Conservation (phyloP, 1,140 invertebrate genomes). For the Gonatopus flavifemur region DNA sequence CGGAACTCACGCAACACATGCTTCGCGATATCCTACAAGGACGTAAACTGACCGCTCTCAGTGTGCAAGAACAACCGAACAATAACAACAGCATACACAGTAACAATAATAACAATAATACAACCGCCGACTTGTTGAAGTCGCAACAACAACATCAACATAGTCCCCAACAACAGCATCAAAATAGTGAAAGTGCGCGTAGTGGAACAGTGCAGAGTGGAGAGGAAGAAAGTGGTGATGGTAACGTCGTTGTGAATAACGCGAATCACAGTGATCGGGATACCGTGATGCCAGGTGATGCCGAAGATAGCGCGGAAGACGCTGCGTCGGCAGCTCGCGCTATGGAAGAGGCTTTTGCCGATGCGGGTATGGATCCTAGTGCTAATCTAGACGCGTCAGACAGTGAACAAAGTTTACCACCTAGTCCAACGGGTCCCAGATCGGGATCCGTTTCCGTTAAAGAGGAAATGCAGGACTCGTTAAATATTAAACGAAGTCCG, state of each 20-base stretch:
- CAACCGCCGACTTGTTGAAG: constrained; percentile 48
- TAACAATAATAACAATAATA: constrained; percentile 60
- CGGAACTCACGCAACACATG: constrained; percentile 79
- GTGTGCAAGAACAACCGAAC: constrained; percentile 51
- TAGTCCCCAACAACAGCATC: constrained; percentile 34
- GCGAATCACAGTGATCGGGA: constrained; percentile 51
- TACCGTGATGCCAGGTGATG: constrained; percentile 63
- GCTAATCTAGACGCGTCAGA: constrained; percentile 69
- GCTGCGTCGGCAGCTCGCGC: constrained; percentile 61
- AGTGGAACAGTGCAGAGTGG: constrained; percentile 57
- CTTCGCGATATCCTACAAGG: constrained; percentile 80
- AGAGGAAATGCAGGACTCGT: constrained; percentile 67
- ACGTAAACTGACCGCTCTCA: constrained; percentile 66
- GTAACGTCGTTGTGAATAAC: constrained; percentile 48
- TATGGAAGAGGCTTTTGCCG: constrained; percentile 63
- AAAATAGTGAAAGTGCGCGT: constrained; percentile 56
- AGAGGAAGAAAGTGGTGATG: constrained; percentile 53
- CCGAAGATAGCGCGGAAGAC: constrained; percentile 63
- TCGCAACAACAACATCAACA: constrained; percentile 51
- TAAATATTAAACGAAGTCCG: constrained; percentile 54
- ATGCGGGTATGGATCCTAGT: constrained; percentile 61
- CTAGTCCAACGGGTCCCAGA: constrained; percentile 62
- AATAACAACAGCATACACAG: constrained; percentile 61
- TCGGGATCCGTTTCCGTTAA: constrained; percentile 61
- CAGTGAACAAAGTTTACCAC: constrained; percentile 66